Evolutionary conservation across 1,140 invertebrate species (phyloP), one percentile per base, ranked within the genome.

Genomic region (Calliopsis andreniformis): DNA sequence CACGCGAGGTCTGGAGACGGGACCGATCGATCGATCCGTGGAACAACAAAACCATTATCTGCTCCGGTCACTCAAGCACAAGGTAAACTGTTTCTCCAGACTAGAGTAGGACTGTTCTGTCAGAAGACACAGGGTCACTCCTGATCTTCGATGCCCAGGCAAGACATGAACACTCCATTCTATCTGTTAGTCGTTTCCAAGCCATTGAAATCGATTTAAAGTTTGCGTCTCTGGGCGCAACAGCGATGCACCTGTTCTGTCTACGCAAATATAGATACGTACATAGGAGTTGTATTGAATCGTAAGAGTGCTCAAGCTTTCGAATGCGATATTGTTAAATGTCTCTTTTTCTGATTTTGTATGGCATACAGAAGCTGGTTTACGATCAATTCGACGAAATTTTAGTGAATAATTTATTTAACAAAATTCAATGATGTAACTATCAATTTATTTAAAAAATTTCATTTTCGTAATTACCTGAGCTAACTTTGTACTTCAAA

Each of bases 21-120:
- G 58, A 80, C 72, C 84, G 73, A 80, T 76, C 80, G 84, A 86
- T 86, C 73, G 80, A 75, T 72, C 67, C 55, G 53, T 68, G 55
- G 68, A 72, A 78, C 86, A 86, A 82, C 86, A 79, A 80, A 86
- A 76, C 83, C 87, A 86, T 88, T 88, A 87, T 85, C 84, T 79
- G 79, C 71, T 82, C 78, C 84, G 77, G 59, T 81, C 84, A 79
- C 68, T 82, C 72, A 75, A 79, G 79, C 84, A 76, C 68, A 78
- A 84, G 82, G 83, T 84, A 84, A 84, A 84, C 83, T 80, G 82
- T 80, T 67, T 84, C 82, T 78, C 72, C 43, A 56, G 30, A 58
- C 53, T 80, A 55, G 32, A 84, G 78, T 72, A 75, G 78, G 78
- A 78, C 53, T 80, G 83, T 80, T 84, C 78, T 49, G 69, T 59